Evolutionary conservation across 2,797 vertebrate species (phyloP).

Genomic region (Xiphophorus birchmanni): DNA sequence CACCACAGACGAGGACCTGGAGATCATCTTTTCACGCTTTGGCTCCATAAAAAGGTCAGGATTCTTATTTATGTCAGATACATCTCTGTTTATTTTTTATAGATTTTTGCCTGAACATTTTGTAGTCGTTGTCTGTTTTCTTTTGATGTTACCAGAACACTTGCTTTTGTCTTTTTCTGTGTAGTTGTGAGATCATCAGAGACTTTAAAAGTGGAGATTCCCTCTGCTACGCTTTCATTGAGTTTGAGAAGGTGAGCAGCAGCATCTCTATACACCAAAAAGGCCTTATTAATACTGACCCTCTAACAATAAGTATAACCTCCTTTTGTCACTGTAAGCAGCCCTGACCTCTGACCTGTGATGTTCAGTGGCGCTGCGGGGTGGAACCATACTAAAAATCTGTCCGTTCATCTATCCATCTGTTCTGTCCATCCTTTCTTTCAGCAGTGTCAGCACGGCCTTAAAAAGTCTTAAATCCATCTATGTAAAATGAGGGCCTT

Average conservation of each 20-base stretch:
- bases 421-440: neutral
- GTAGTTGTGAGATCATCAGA: conserved; percentile 97
- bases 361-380: neutral
- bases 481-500: too few species aligned
- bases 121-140: neutral
- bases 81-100: neutral
- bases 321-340: neutral
- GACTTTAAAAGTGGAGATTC: conserved; percentile 97
- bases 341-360: neutral
- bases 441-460: too few species aligned
- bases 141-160: neutral
- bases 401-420: neutral
- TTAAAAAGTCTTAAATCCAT: too few species aligned
- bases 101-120: neutral
- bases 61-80: neutral
- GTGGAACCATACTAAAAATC: neutral
- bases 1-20: conserved; percentile 95
- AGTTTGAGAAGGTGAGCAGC: conserved; percentile 93
- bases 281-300: neutral
- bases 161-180: conserved; percentile 33
- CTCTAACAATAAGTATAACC: neutral
- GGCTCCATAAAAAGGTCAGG: conserved; percentile 90
- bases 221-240: conserved; percentile 97
- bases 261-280: neutral
- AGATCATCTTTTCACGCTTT: conserved; percentile 98